These are phyloP conservation scores for Rhopilema esculentum DNA, from an alignment of 30 jellyfish, hydroid and myxozoan species.

Conservation along the genomic window DNA sequence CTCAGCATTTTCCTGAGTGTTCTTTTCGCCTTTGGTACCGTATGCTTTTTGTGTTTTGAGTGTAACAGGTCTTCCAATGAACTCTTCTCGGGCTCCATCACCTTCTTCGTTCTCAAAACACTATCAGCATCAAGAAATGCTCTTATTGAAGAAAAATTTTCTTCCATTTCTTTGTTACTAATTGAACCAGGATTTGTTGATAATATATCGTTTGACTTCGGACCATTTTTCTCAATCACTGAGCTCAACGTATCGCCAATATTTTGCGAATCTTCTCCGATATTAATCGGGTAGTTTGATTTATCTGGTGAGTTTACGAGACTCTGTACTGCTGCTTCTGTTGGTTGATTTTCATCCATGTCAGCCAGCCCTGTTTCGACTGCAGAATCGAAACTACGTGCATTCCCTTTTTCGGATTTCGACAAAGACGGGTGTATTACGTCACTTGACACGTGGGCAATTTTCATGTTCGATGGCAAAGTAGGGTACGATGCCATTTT, in stretches of 20 bases:
- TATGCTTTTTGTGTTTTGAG: conserved; percentile 66
- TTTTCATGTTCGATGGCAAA: conserved; percentile 23
- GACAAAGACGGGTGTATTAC: conserved; percentile 10
- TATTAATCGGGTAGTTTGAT: neutral
- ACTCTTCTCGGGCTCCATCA: conserved; percentile 49
- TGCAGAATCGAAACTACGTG: neutral
- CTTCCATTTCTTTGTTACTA: conserved; percentile 78
- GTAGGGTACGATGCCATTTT: conserved; percentile 14
- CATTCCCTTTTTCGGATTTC: conserved; percentile 13
- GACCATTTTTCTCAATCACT: conserved; percentile 50
- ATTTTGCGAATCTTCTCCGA: conserved; percentile 24
- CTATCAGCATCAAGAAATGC: conserved; percentile 95
- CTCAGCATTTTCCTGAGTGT: conserved; percentile 15
- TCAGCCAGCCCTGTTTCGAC: neutral
- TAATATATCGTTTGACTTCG: conserved; percentile 43
- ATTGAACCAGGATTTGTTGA: conserved; percentile 64
- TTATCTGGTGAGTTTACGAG: neutral
- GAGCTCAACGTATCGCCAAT: conserved; percentile 62
- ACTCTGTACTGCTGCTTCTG: neutral
- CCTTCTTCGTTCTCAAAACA: conserved; percentile 68
- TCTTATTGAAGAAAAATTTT: conserved; percentile 82
- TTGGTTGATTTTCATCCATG: neutral
- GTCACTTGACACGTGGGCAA: conserved; percentile 48
- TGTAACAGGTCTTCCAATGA: conserved; percentile 74
- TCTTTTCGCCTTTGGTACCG: conserved; percentile 54